Evolutionary conservation across 2,888 invertebrate genomes (phyloP), one percentile per base, ranked within the genome.

Genomic region (Ariolimax columbianus): DNA sequence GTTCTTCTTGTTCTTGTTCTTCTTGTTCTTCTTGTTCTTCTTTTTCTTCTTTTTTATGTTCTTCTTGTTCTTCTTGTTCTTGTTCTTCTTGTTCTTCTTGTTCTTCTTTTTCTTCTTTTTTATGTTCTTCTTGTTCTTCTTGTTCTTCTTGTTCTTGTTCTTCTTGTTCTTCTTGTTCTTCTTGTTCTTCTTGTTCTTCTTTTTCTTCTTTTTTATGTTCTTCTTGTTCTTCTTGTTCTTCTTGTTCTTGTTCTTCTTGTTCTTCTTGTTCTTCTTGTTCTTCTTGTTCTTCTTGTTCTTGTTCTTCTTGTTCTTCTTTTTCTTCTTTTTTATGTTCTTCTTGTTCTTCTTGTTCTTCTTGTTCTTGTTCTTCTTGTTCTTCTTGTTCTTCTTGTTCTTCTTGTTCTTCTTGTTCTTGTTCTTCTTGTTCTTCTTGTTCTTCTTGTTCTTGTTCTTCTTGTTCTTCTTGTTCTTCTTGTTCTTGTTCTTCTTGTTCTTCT

Each of bases 241-340:
- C 33, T 33, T 33, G 6, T 59, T 59, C 59, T 59, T 59, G 23
- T 59, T 59, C 59, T 59, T 59, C 59, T 59, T 59, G 23, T 59
- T 59, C 59, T 59, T 59, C 59, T 59, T 59, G 23, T 59, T 59
- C 59, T 59, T 59, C 59, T 59, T 59, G 23, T 59, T 59, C 59
- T 59, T 59, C 59, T 59, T 59, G 23, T 59, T 59, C 59, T 59
- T 59, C 47, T 47, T 47, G 9, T 47, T 47, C 47, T 47, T 47
- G 9, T 47, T 47, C 47, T 47, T 47, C 47, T 47, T 47, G 9
- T 47, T 47, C 47, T 59, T 59, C 59, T 59, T 59, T 26, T 59
- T 59, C 59, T n/a, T n/a, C n/a, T n/a, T n/a, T n/a, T n/a, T n/a
- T n/a, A n/a, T n/a, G n/a, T n/a, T n/a, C n/a, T n/a, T 59, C 59